Percentiles rank a stretch among this genome's conserved stretches.
phyloP scores from a whole-genome alignment of 23 tunicate species.

The Pegea sp. region DNA sequence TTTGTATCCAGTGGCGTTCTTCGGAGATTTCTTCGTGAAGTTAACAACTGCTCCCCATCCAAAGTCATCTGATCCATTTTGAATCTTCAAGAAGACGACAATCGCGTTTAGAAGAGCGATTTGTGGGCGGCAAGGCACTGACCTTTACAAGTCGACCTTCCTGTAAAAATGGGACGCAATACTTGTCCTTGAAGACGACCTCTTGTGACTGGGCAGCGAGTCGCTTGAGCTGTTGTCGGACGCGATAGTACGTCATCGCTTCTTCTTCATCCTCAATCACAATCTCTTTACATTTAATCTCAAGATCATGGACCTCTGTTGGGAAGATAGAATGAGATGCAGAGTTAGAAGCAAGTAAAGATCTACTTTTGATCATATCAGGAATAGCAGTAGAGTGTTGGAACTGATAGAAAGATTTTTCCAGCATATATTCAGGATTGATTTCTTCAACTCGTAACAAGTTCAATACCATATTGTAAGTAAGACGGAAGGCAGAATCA shows the following conservation, averaged over 20 bases:
- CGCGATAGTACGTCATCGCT: slow-evolving; percentile 62
- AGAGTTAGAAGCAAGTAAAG: neutral
- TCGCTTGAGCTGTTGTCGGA: slow-evolving; percentile 66
- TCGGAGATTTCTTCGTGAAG: slow-evolving; percentile 51
- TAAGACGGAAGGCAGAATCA: slow-evolving; percentile 83
- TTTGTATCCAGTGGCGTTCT: neutral
- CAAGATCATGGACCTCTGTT: neutral
- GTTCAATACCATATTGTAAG: slow-evolving; percentile 96
- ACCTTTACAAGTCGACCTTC: slow-evolving; percentile 84
- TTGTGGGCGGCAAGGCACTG: too few species aligned
- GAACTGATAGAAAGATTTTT: slow-evolving; percentile 93
- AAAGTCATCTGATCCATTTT: slow-evolving; percentile 60
- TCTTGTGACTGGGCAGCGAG: slow-evolving; percentile 5
- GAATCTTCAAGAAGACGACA: slow-evolving; percentile 12
- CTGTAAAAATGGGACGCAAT: slow-evolving; percentile 63
- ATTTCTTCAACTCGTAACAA: slow-evolving; percentile 86
- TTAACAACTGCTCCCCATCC: slow-evolving; percentile 93
- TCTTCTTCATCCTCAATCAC: slow-evolving; percentile 41
- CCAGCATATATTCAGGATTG: slow-evolving; percentile 93
- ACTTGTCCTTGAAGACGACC: slow-evolving; percentile 10
- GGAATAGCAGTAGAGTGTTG: slow-evolving; percentile 94
- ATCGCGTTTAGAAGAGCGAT: too few species aligned
- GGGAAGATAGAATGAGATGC: too few species aligned
- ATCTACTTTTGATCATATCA: slow-evolving; percentile 45
- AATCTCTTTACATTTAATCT: slow-evolving; percentile 13